A percentile compares a stretch with the other conserved stretches of the same genome.
phyloP scores from a whole-genome alignment of 2,888 invertebrate genomes.

The Temnothorax ravouxi region DNA sequence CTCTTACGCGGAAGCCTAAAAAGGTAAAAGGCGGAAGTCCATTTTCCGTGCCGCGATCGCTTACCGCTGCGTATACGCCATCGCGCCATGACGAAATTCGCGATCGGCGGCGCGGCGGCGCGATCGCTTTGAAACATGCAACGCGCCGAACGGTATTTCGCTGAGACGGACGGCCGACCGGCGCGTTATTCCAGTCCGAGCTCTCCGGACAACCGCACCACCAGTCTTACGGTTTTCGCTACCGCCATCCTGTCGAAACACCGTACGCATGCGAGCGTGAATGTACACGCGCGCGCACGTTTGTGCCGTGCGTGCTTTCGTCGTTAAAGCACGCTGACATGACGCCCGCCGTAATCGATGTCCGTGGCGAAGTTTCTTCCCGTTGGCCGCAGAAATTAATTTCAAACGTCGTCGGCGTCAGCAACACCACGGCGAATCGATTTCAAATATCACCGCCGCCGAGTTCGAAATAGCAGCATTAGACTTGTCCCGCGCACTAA shows the following conservation, averaged over 20 bases:
- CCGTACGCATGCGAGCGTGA: conserved; percentile 39
- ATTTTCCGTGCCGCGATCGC: conserved; percentile 39
- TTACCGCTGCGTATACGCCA: not conserved
- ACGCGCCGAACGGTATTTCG: conserved; percentile 45
- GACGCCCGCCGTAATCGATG: conserved; percentile 61
- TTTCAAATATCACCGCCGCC: conserved; percentile 10
- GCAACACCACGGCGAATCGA: conserved; percentile 46
- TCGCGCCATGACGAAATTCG: conserved; percentile 48
- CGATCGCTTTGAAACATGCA: conserved; percentile 53
- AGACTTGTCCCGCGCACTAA: conserved; percentile 5
- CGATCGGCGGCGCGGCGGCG: conserved; percentile 7
- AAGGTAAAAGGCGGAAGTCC: conserved; percentile 46
- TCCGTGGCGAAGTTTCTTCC: conserved; percentile 47
- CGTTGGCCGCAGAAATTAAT: conserved; percentile 55
- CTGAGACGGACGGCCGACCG: conserved; percentile 9
- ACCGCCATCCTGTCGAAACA: conserved; percentile 40
- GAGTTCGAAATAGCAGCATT: conserved; percentile 7
- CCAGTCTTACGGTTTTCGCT: conserved; percentile 48
- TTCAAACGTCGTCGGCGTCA: conserved; percentile 49
- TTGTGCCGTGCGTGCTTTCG: conserved; percentile 54
- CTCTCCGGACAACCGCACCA: conserved; percentile 46
- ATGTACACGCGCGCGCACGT: conserved; percentile 24
- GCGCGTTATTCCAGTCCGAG: conserved; percentile 53
- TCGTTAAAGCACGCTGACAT: conserved; percentile 59
- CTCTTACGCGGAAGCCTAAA: conserved; percentile 34